Conservation (phyloP, 2,113 vertebrate genomes). For the Boulengeromyrus knoepffleri region DNA sequence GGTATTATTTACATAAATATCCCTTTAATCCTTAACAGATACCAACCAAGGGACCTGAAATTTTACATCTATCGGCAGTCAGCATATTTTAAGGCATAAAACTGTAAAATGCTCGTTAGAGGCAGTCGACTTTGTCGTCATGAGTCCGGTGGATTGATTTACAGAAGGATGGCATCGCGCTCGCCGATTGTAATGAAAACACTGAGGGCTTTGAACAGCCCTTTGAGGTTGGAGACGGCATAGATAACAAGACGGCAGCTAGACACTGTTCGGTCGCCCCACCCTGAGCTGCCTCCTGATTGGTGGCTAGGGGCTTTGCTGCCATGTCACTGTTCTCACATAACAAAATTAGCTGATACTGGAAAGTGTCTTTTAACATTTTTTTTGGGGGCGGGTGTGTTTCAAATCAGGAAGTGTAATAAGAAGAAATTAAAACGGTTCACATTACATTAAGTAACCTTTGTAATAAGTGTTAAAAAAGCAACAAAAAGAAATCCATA, state of each 20-base stretch:
- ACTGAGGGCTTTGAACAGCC: constrained; percentile 23
- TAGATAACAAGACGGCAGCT: constrained; percentile 33
- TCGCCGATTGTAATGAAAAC: constrained; percentile 24
- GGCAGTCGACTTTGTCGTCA: neutral
- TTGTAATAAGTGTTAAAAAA: constrained; percentile 10
- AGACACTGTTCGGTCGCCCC: constrained; percentile 29
- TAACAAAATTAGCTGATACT: constrained; percentile 38
- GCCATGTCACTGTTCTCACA: constrained; percentile 31
- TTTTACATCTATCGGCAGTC: neutral
- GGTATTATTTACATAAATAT: constrained; percentile 3
- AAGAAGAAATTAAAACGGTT: constrained; percentile 15
- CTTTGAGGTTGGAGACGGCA: constrained; percentile 26
- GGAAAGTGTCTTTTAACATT: constrained; percentile 34
- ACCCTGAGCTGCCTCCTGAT: constrained; percentile 34
- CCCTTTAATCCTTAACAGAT: neutral
- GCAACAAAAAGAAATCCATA: neutral
- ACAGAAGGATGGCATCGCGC: neutral
- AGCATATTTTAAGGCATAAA: constrained; percentile 2
- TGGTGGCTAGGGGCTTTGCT: constrained; percentile 30
- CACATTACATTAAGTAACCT: constrained; percentile 32
- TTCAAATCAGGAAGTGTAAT: constrained; percentile 38
- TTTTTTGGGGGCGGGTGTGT: neutral
- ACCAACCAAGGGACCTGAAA: neutral
- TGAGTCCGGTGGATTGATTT: neutral
- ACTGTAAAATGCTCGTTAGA: neutral